Evolutionary conservation across 1,140 invertebrate species (phyloP).

Genomic region (Calosoma granatense): DNA sequence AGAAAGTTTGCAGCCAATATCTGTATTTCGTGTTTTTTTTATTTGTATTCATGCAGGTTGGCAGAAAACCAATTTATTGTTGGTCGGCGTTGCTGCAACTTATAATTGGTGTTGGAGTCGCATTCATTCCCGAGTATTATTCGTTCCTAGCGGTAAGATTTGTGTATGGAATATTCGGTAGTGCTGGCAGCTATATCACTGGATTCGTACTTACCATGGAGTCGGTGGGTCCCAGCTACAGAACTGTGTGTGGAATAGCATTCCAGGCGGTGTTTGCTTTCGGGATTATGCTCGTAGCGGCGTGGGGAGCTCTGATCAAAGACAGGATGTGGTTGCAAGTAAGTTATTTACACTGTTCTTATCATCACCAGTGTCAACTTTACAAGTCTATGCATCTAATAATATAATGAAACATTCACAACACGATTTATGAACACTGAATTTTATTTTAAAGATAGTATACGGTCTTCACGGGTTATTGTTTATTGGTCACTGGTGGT

Average conservation of each 20-base stretch:
- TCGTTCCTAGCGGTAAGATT: constrained; percentile 59
- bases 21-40: neutral
- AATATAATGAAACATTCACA: neutral
- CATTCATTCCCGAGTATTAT: constrained; percentile 65
- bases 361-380: neutral
- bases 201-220: constrained; percentile 83
- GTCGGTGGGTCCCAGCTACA: constrained; percentile 66
- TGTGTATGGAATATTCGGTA: constrained; percentile 71
- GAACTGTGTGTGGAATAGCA: constrained; percentile 71
- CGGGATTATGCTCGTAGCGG: constrained; percentile 73
- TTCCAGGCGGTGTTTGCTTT: constrained; percentile 71
- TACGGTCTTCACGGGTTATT: constrained; percentile 67
- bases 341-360: neutral
- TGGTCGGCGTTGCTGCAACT: constrained; percentile 61
- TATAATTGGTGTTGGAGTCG: constrained; percentile 57
- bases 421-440: too few species aligned
- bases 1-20: neutral
- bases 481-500: constrained; percentile 71
- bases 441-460: constrained; percentile 36
- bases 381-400: neutral
- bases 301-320: constrained; percentile 68
- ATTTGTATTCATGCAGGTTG: neutral
- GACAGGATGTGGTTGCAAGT: constrained; percentile 61
- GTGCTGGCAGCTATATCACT: constrained; percentile 71
- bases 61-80: constrained; percentile 67